phyloP scores from a whole-genome alignment of 2,113 vertebrate genomes.

The Columba livia region DNA sequence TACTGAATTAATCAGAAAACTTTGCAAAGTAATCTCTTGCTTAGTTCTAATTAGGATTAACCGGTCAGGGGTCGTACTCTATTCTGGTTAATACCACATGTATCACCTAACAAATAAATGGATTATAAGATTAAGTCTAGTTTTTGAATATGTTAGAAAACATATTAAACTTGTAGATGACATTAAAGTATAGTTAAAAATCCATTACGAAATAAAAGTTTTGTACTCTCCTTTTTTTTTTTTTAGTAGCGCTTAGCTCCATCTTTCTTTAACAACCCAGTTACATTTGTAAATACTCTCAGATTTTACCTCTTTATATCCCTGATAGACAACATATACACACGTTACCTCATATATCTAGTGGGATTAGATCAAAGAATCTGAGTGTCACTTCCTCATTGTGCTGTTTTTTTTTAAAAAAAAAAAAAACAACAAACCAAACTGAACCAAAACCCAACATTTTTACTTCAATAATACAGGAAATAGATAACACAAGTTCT shows the following conservation, averaged over 20 bases:
- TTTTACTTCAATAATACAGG: neutral
- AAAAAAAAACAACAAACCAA: neutral
- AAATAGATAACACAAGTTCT: neutral
- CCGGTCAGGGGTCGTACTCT: neutral
- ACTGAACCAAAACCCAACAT: neutral
- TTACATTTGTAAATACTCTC: neutral
- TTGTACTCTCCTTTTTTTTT: neutral
- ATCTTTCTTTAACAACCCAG: neutral
- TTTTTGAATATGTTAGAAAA: neutral
- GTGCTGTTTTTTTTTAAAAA: neutral
- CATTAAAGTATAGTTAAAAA: neutral
- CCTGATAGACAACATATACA: neutral
- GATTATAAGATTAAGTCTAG: slow-evolving; percentile 6
- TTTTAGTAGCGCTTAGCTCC: neutral
- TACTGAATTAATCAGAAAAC: neutral
- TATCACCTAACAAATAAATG: slow-evolving; percentile 21
- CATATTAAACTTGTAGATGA: neutral
- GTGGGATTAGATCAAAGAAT: neutral
- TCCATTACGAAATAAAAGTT: neutral
- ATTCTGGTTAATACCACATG: neutral
- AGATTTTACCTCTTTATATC: neutral
- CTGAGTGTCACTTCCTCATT: neutral
- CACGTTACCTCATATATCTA: neutral
- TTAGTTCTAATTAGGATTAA: slow-evolving; percentile 51
- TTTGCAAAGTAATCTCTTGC: neutral